Percentiles rank a stretch among this genome's conserved stretches.
Conservation (phyloP, 2,797 vertebrate species). For the Coregonus suidteri region DNA sequence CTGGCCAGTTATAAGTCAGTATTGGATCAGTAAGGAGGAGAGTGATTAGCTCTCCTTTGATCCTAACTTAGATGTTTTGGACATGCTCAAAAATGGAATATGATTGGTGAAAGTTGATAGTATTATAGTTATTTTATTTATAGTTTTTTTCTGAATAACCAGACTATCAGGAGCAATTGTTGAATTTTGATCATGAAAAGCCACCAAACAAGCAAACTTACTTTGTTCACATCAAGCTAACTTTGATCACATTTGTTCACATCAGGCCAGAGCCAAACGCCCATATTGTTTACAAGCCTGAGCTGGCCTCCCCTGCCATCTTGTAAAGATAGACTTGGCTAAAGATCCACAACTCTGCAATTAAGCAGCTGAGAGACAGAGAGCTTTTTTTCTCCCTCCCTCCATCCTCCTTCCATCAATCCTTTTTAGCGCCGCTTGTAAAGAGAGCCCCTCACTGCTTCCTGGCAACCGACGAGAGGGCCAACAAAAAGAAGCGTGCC, state of each 20-base stretch:
- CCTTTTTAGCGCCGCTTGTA: conserved; percentile 60
- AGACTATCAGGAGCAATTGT: neutral
- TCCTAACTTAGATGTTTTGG: neutral
- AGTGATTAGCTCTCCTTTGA: neutral
- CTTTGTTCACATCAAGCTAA: neutral
- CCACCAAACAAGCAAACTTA: neutral
- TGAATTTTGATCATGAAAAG: neutral
- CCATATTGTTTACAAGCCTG: neutral
- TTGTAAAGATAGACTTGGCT: conserved; percentile 6
- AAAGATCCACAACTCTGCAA: neutral
- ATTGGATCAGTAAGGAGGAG: conserved; percentile 30
- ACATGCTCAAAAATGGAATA: neutral
- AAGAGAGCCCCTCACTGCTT: conserved; percentile 23
- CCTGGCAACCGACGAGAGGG: conserved; percentile 58
- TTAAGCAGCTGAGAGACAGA: neutral
- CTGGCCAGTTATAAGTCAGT: conserved; percentile 52
- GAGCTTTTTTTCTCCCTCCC: conserved; percentile 30
- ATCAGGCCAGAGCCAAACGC: neutral
- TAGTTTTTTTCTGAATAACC: neutral
- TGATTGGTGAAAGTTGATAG: neutral
- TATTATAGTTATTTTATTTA: too few species aligned
- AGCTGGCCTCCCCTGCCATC: neutral
- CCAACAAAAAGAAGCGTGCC: conserved; percentile 49
- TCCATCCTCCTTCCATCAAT: conserved; percentile 25
- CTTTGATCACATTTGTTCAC: neutral